Conservation (phyloP, 2,888 invertebrate species). For the Hemicrepidius hirtus region DNA sequence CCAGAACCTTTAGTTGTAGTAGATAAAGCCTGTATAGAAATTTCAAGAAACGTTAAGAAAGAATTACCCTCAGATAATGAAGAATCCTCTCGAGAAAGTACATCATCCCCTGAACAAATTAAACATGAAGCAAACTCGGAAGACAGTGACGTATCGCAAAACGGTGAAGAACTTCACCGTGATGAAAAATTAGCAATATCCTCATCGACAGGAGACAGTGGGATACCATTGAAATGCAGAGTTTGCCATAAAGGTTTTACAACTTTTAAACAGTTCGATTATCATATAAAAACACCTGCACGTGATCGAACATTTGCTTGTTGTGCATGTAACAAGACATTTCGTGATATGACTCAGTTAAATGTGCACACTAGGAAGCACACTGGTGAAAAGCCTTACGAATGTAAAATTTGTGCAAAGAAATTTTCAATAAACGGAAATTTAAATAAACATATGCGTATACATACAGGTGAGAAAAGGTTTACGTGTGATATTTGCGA, state of each 20-base stretch:
- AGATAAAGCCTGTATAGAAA: neutral
- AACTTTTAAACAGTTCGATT: constrained; percentile 56
- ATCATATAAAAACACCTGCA: constrained; percentile 60
- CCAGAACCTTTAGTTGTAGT: constrained; percentile 5
- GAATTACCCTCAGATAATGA: constrained; percentile 34
- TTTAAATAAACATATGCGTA: constrained; percentile 67
- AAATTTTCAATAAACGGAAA: constrained; percentile 68
- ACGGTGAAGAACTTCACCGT: constrained; percentile 30
- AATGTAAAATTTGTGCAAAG: constrained; percentile 65
- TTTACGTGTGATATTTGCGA: constrained; percentile 66
- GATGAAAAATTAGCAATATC: constrained; percentile 38
- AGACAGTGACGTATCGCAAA: constrained; percentile 19
- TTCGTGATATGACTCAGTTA: constrained; percentile 67
- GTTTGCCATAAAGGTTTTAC: constrained; percentile 62
- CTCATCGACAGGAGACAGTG: constrained; percentile 37
- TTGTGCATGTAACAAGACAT: constrained; percentile 66
- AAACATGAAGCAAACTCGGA: constrained; percentile 4
- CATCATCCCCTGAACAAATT: neutral
- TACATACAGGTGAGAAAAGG: constrained; percentile 63
- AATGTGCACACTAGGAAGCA: constrained; percentile 66
- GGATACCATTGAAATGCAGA: constrained; percentile 58
- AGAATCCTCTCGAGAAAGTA: neutral
- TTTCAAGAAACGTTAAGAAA: constrained; percentile 14
- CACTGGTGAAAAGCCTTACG: constrained; percentile 68
- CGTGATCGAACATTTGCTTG: constrained; percentile 62